Percentiles rank a stretch among this genome's conserved stretches.
Evolutionary conservation across 2,797 vertebrate species (phyloP).

Genomic region (Cirrhinus mrigala): DNA sequence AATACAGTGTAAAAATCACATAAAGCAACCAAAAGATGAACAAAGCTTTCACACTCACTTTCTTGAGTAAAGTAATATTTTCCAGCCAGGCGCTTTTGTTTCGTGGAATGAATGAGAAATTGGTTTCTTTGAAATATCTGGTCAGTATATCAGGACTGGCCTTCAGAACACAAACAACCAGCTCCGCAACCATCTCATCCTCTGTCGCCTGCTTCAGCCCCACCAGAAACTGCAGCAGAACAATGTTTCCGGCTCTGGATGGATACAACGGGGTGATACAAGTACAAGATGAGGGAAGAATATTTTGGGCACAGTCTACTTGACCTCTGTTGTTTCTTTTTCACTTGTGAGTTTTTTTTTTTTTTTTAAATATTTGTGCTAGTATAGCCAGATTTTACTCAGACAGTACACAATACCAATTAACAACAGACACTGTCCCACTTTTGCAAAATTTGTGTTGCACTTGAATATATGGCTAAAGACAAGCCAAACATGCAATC

Average conservation of each 20-base stretch:
- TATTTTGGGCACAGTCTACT: not conserved
- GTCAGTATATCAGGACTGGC: constrained; percentile 88
- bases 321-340: not conserved
- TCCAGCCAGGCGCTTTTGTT: constrained; percentile 87
- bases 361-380: not conserved
- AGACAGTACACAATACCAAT: too few relatives aligned
- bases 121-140: constrained; percentile 91
- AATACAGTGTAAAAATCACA: not conserved
- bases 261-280: not conserved
- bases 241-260: constrained; percentile 86
- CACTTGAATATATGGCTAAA: too few relatives aligned
- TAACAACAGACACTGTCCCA: too few relatives aligned
- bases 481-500: too few relatives aligned
- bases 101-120: constrained; percentile 88
- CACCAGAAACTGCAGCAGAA: constrained; percentile 91
- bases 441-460: too few relatives aligned
- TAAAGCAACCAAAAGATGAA: not conserved
- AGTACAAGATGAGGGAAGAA: not conserved
- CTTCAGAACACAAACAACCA: constrained; percentile 87
- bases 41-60: constrained; percentile 74
- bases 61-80: constrained; percentile 88
- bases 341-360: not conserved
- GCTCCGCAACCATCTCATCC: constrained; percentile 87
- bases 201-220: constrained; percentile 88
- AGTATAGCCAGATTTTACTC: not conserved